Base-by-base conservation (phyloP, 92 coral and sea anemone species). In the Porites evermanni region DNA sequence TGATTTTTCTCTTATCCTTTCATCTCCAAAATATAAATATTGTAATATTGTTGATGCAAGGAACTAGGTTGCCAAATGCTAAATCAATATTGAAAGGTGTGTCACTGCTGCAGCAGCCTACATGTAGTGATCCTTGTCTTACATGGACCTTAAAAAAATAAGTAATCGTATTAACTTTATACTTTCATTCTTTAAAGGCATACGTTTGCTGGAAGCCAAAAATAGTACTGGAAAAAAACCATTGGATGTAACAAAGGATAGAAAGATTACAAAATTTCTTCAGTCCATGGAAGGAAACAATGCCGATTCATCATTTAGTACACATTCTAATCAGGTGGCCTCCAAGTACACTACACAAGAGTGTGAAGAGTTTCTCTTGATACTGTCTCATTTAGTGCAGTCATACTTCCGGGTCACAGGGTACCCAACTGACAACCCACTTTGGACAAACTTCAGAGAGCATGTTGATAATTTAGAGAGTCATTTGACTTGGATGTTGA, bases 141-240 rank as follows among this genome's bases (percentile, higher is more conserved):
- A 12, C 17, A 14, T 8, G 13, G 4, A 11, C 16, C 17, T 2
- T 2, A 11, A n/a, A n/a, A n/a, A n/a, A 11, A 10, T 11, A 12
- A 56, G 16, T 4, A 8, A 14, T 14, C 61, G 3, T 56, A 12
- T 56, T 56, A 11, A 11, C 6, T 16, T n/a, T 1, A 56, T 2
- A 6, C 59, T 29, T 52, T 44, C 12, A 29, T 38, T 78, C 17
- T 63, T 17, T 64, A 29, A n/a, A 95, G 98, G 98, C 51, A 70
- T 88, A 19, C 89, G 89, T 14, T 60, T 95, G 61, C 89, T 95
- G 1, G 86, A 95, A 83, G 96, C 94, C 32, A 91, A 93, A 86
- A 95, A 92, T 21, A 64, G 80, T 14, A 68, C 12, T 24, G 98
- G 93, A 2, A 63, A 70, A 67, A 92, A 78, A 75, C 96, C 96